phyloP scores from a whole-genome alignment of 2,113 vertebrate species.

The Cathartes aura region DNA sequence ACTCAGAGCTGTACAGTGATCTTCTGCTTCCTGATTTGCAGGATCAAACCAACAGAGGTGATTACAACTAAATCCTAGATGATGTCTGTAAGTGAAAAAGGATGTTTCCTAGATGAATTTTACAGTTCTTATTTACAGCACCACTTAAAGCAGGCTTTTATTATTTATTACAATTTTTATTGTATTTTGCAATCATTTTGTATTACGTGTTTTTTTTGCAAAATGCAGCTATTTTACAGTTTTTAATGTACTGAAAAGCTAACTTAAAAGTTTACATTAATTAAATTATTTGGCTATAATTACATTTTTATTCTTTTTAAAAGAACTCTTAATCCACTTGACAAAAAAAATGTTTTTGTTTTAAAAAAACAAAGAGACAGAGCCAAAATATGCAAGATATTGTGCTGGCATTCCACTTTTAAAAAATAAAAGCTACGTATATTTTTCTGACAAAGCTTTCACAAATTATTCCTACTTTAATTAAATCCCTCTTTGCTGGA shows the following conservation, averaged over 20 bases:
- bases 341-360: not conserved
- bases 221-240: not conserved
- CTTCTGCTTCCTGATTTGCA: not conserved
- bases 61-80: not conserved
- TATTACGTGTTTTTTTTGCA: not conserved
- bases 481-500: conserved; percentile 55
- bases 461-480: conserved; percentile 28
- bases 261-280: not conserved
- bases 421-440: conserved; percentile 12
- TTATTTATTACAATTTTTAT: not conserved
- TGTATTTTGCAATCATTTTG: not conserved
- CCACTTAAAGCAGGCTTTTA: not conserved
- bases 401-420: not conserved
- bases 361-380: not conserved
- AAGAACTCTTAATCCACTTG: not conserved
- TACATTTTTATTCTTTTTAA: conserved; percentile 10
- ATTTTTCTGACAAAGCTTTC: conserved; percentile 26
- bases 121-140: not conserved
- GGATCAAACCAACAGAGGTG: not conserved
- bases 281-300: conserved; percentile 5
- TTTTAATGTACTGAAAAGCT: not conserved
- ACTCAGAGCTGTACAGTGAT: not conserved
- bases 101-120: not conserved
- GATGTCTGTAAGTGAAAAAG: not conserved
- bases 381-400: conserved; percentile 41